Base-by-base conservation (phyloP, 2,888 invertebrate species). In the Leptothorax acervorum region DNA sequence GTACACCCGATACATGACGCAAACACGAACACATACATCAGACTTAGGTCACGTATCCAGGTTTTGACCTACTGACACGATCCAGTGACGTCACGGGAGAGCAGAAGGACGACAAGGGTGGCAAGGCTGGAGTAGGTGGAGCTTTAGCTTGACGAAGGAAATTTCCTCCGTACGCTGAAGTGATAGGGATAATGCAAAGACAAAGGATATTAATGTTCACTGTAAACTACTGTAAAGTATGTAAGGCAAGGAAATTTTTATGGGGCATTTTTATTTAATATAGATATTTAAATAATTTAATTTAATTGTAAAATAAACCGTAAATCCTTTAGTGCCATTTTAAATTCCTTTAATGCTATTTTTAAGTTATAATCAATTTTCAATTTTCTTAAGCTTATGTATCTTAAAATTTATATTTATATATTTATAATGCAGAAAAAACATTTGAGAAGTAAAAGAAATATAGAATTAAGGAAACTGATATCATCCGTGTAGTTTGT, bases 31-130 rank as follows among this genome's bases (percentile, higher is more conserved):
- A 70, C 73, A 63, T 74, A 82, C 35, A 62, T 23, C 66, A 71
- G 71, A 76, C 71, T 85, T 83, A 66, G 87, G 87, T 88, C 90
- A 86, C 88, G 89, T 90, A 91, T 91, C 91, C 92, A 90, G 92
- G 92, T 91, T 93, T 91, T 93, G 93, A 94, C 94, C 94, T 92
- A 93, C 90, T 94, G 93, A 93, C 94, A 93, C 94, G 91, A 92
- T 92, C 93, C 93, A 86, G 91, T 93, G 93, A 94, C 93, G 94
- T 93, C 93, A 92, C 92, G 90, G 93, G 92, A 92, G 60, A 73
- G 82, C 75, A 71, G 57, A 81, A 83, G 83, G 75, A 84, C 60
- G 60, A 39, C 71, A 82, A 85, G 83, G 83, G 82, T 71, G 87
- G 62, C 73, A 66, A 83, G 83, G 76, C 65, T 71, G 48, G 23